A percentile compares a stretch with the other conserved stretches of the same genome.
phyloP scores from a whole-genome alignment of 1,140 invertebrate species.

The Scylla paramamosain region DNA sequence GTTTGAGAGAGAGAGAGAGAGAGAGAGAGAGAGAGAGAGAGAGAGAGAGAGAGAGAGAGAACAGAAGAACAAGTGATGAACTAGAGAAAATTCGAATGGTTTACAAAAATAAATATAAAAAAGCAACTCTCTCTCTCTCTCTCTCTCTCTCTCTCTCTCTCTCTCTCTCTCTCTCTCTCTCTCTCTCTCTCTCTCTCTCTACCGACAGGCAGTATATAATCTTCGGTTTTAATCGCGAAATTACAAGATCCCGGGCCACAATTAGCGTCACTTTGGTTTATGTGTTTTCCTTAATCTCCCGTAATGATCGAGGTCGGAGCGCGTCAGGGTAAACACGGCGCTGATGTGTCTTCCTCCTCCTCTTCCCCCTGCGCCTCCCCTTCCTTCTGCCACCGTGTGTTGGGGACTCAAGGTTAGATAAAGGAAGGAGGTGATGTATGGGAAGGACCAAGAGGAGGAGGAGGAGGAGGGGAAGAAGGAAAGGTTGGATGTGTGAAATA shows the following conservation, averaged over 20 bases:
- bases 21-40: conserved; percentile 47
- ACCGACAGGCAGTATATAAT: conserved; percentile 22
- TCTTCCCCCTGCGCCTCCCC: too few relatives aligned
- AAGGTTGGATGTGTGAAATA: too few relatives aligned
- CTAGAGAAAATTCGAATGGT: too few relatives aligned
- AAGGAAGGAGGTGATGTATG: neutral
- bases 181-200: neutral
- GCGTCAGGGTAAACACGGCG: neutral
- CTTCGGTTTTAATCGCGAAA: conserved; percentile 4
- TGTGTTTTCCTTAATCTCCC: conserved; percentile 14
- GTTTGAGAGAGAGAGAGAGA: conserved; percentile 34
- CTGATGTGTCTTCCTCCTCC: neutral
- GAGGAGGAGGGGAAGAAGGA: too few relatives aligned
- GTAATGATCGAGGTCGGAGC: neutral
- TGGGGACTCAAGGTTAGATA: neutral
- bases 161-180: neutral
- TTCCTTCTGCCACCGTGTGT: neutral
- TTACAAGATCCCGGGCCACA: neutral
- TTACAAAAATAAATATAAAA: neutral
- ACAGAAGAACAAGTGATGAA: neutral
- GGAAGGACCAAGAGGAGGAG: too few relatives aligned
- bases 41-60: conserved; percentile 56
- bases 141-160: conserved; percentile 14
- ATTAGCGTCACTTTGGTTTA: conserved; percentile 1
- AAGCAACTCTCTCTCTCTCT: neutral